Conservation (phyloP, 2,888 invertebrate species). For the Drosophila nr. medialis region DNA sequence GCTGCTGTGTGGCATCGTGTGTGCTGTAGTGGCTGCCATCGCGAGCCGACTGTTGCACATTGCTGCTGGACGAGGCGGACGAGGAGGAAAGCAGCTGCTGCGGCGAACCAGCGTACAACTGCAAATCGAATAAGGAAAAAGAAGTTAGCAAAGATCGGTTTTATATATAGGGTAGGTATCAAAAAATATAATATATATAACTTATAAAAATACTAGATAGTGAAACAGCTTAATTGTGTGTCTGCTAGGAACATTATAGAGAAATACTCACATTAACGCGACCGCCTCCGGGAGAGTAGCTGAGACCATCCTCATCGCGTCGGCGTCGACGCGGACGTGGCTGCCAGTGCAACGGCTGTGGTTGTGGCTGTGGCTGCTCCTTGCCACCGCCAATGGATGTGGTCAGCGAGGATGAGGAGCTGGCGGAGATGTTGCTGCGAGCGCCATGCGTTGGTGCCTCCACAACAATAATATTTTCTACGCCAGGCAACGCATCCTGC, state of each 20-base stretch:
- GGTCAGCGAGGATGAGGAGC: conserved; percentile 79
- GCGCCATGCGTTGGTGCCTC: conserved; percentile 67
- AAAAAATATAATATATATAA: no score
- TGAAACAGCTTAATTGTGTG: not conserved
- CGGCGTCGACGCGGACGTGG: conserved; percentile 80
- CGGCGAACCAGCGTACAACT: conserved; percentile 73
- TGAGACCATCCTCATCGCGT: conserved; percentile 81
- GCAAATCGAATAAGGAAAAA: conserved; percentile 5
- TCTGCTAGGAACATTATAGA: not conserved
- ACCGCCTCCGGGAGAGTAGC: conserved; percentile 79
- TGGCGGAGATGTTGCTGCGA: conserved; percentile 73
- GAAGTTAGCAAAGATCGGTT: conserved; percentile 4
- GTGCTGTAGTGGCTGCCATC: conserved; percentile 67
- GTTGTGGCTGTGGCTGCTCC: conserved; percentile 23
- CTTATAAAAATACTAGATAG: not conserved
- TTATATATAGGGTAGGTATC: not conserved
- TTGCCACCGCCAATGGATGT: conserved; percentile 69
- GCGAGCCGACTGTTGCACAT: conserved; percentile 55
- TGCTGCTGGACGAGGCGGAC: conserved; percentile 59
- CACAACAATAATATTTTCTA: conserved; percentile 33
- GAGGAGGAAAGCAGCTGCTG: conserved; percentile 68
- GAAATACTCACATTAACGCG: conserved; percentile 71
- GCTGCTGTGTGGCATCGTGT: conserved; percentile 63
- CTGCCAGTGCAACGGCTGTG: conserved; percentile 79
- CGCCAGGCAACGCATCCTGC: conserved; percentile 45